Evolutionary conservation across 2,113 vertebrate genomes (phyloP), one percentile per base, ranked within the genome.

Genomic region (Ifrita kowaldi): DNA sequence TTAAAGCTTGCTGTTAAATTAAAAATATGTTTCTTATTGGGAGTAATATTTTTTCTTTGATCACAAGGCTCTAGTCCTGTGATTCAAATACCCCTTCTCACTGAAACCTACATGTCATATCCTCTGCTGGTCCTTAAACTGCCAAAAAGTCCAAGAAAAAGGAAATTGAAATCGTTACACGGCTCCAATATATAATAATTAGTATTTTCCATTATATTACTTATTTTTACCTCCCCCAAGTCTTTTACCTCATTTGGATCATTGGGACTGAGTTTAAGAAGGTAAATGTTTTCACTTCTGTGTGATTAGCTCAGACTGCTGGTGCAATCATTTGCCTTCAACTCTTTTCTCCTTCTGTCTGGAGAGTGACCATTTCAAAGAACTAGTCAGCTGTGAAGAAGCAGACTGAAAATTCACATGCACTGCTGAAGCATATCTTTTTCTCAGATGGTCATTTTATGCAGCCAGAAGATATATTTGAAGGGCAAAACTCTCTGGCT

Each of bases 401-500:
- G 59, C n/a, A 89, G 91, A 94, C 23, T 55, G 71, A 59, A 59
- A 59, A 64, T 42, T 95, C 63, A 56, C 6, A 53, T 13, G 78
- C 39, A 53, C 77, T 79, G 37, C 9, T 79, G 84, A 89, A 95
- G 64, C 41, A 41, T 27, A 84, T 44, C 37, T 93, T 89, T 82
- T 53, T 64, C 70, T 90, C 91, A 93, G 76, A 82, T 78, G 60
- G 32, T 87, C 63, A 82, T 93, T 95, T 95, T 80, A 70, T 77
- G 80, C n/a, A 86, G 57, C 50, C 84, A 82, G 85, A 59, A 90
- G 60, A 83, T 75, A 77, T 81, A 74, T 90, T 83, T 89, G 87
- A 97, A 96, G 37, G 81, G 49, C 70, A 64, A 85, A 91, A 76
- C 50, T 30, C 42, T 57, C 68, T 86, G 83, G 46, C 22, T 87